Evolutionary conservation across 2,888 invertebrate species (phyloP).

Genomic region (Busseola fusca): DNA sequence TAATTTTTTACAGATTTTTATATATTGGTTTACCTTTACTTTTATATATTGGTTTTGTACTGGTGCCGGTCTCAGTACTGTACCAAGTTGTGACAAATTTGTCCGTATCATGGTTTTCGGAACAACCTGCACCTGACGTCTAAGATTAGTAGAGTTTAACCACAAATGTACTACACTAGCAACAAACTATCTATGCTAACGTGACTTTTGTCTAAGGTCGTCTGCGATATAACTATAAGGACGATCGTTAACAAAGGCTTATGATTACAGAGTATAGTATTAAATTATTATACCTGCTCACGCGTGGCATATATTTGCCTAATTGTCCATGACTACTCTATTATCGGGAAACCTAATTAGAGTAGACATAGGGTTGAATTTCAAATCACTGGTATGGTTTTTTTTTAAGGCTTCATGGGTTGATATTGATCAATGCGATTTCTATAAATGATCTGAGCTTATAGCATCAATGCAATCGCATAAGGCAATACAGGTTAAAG

Average conservation of each 20-base stretch:
- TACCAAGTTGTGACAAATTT: not conserved
- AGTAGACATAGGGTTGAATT: conserved; percentile 9
- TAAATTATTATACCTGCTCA: conserved; percentile 39
- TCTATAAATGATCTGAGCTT: not conserved
- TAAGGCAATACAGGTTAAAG: not conserved
- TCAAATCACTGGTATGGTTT: conserved; percentile 13
- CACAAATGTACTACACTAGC: not conserved
- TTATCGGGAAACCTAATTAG: too few relatives aligned
- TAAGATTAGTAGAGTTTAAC: conserved; percentile 14
- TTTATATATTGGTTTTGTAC: not conserved
- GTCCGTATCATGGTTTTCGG: not conserved
- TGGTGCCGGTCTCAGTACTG: not conserved
- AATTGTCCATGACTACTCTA: too few relatives aligned
- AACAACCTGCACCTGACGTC: not conserved
- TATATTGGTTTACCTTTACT: not conserved
- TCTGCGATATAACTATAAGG: conserved; percentile 25
- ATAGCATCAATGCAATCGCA: not conserved
- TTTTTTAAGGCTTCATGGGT: not conserved
- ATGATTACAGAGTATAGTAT: conserved; percentile 26
- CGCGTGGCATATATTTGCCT: too few relatives aligned
- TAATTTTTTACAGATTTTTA: not conserved
- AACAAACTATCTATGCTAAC: not conserved
- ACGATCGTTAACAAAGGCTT: conserved; percentile 34
- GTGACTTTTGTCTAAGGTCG: conserved; percentile 36
- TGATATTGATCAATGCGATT: not conserved